phyloP scores from a whole-genome alignment of 2,797 vertebrate species.

The Oophaga sylvatica region DNA sequence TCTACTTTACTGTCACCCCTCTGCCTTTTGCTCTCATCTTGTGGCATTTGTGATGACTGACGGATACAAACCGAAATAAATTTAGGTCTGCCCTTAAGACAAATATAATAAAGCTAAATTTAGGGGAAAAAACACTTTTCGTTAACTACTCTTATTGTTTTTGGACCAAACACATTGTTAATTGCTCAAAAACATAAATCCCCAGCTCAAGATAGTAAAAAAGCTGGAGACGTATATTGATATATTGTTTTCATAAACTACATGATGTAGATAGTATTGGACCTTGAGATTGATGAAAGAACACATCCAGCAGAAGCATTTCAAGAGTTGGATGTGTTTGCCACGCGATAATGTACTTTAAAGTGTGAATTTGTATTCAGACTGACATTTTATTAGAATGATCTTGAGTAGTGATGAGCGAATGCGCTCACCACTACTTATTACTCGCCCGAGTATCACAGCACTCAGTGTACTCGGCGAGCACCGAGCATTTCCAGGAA shows the following conservation, averaged over 20 bases:
- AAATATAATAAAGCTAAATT: background rate
- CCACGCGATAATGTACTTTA: too few species aligned
- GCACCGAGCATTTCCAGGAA: too few species aligned
- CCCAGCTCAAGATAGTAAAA: background rate
- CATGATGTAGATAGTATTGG: background rate
- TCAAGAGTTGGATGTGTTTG: background rate
- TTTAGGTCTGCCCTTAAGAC: background rate
- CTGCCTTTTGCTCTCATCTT: background rate
- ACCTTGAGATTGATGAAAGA: background rate
- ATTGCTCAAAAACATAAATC: background rate
- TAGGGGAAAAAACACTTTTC: background rate
- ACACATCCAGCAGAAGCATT: background rate
- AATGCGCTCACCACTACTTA: too few species aligned
- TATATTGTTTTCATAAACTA: background rate
- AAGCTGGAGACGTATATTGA: background rate
- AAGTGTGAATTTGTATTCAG: too few species aligned
- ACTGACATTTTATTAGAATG: too few species aligned
- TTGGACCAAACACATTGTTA: background rate
- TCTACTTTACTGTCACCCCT: conserved; percentile 4
- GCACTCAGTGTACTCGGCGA: too few species aligned
- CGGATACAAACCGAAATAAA: background rate
- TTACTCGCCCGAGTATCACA: too few species aligned
- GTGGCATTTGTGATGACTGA: background rate
- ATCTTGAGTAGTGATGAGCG: too few species aligned
- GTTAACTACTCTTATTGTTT: background rate